These are phyloP conservation scores for Caenorhabditis tropicalis DNA, from an alignment of 1,140 invertebrate species.

Conservation along the genomic window DNA sequence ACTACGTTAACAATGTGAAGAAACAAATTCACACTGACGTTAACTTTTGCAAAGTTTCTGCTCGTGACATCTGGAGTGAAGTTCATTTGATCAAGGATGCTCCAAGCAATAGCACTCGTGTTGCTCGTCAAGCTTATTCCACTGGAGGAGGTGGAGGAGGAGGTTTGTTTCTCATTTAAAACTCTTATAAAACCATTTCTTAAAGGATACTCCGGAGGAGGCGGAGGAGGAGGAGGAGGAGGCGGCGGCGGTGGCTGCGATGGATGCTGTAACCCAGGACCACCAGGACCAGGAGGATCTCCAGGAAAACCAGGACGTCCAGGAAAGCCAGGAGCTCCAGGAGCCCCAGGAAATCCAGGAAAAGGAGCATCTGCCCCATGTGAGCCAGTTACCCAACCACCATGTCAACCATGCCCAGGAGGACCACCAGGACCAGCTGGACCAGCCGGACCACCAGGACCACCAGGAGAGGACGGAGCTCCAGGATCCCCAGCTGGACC, in stretches of 20 bases:
- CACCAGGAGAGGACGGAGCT: constrained; percentile 56
- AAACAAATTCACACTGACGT: constrained; percentile 50
- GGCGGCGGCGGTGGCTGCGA: constrained; percentile 49
- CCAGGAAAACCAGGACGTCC: constrained; percentile 61
- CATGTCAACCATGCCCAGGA: constrained; percentile 58
- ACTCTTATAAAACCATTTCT: constrained; percentile 20
- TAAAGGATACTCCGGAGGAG: constrained; percentile 54
- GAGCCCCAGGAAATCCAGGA: constrained; percentile 63
- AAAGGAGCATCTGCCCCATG: constrained; percentile 55
- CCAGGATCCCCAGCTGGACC: constrained; percentile 58
- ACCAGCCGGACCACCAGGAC: constrained; percentile 56
- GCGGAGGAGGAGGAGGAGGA: constrained; percentile 59
- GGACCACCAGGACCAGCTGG: constrained; percentile 59
- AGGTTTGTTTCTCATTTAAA: neutral
- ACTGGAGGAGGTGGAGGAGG: constrained; percentile 39
- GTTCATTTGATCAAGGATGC: constrained; percentile 68
- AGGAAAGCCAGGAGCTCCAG: constrained; percentile 67
- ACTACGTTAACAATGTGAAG: constrained; percentile 54
- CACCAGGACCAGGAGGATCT: constrained; percentile 61
- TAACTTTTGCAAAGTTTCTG: constrained; percentile 61
- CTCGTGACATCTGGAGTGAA: constrained; percentile 71
- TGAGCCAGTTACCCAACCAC: constrained; percentile 60
- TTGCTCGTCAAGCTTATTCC: constrained; percentile 54
- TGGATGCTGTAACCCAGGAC: constrained; percentile 57
- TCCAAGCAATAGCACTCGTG: constrained; percentile 60